Evolutionary conservation across 2,888 invertebrate genomes (phyloP).

Genomic region (Drosophila mulleri): DNA sequence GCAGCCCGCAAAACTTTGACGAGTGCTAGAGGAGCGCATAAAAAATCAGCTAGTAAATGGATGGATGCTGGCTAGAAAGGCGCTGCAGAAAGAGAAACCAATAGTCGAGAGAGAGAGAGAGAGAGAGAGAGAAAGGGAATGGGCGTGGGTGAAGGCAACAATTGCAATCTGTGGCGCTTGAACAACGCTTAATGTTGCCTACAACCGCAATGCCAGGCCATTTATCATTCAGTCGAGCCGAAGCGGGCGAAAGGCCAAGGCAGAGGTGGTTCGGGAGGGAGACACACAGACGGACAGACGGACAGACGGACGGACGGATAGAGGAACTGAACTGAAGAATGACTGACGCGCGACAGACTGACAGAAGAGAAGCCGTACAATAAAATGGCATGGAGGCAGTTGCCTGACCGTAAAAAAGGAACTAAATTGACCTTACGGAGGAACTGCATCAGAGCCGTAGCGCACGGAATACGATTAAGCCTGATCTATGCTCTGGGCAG

Average conservation of each 20-base stretch:
- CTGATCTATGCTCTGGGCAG: conserved; percentile 39
- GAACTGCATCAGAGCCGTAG: conserved; percentile 14
- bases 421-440: conserved; percentile 51
- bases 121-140: neutral
- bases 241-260: conserved; percentile 23
- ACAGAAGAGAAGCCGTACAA: conserved; percentile 32
- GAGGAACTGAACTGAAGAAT: conserved; percentile 14
- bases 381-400: conserved; percentile 12
- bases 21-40: conserved; percentile 39
- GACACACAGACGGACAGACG: conserved; percentile 15
- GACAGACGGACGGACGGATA: conserved; percentile 17
- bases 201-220: conserved; percentile 76
- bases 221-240: conserved; percentile 69
- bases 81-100: neutral
- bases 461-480: conserved; percentile 35
- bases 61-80: neutral
- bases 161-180: conserved; percentile 77
- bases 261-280: too few relatives aligned
- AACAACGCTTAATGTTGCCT: conserved; percentile 76
- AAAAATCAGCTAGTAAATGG: conserved; percentile 41
- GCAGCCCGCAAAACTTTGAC: conserved; percentile 59
- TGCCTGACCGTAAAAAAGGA: conserved; percentile 41
- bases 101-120: too few relatives aligned
- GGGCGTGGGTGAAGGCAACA: conserved; percentile 42
- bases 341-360: conserved; percentile 23